Base-by-base conservation (phyloP, 2,113 vertebrate genomes). In the Acanthochromis polyacanthus region DNA sequence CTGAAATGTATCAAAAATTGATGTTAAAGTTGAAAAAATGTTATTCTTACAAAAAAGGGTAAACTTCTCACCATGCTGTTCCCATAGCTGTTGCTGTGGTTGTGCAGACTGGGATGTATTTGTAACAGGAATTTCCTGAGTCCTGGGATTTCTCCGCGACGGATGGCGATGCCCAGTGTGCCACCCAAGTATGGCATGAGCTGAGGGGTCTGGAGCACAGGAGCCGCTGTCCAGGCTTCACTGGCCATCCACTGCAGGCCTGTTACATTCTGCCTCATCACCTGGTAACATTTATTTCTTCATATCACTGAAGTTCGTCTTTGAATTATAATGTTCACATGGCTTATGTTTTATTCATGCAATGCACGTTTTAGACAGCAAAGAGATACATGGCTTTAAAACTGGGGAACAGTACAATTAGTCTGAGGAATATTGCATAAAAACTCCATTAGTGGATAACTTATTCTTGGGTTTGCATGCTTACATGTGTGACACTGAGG, bases 181-280 rank as follows among this genome's bases (percentile, higher is more conserved):
- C 87, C 87, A 6, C 46, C 50, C n/a, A 89, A 56, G 51, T 84
- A 87, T 0, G 88, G 88, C 76, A 89, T 85, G 10, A 89, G n/a
- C 0, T 40, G 11, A 8, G 84, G 79, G 4, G 65, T 78, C 12
- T 89, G 88, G 2, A 89, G 55, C 14, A 71, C 81, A 23, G 70
- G 4, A 19, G 76, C 72, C 62, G 73, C 19, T 71, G 58, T 71
- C 88, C 88, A 87, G 1, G 84, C 82, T 80, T 89, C 88, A 80
- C 88, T 87, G 3, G 79, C 88, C 4, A 87, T 88, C 94, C 94
- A 95, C 71, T 94, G 93, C 11, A 82, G 86, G 19, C 83, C 92
- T 3, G 85, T 92, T 4, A 94, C 52, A 56, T 93, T 92, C 30
- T 91, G 91, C 16, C 48, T 75, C 4, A 88, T 46, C 9, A 93